Evolutionary conservation across 2,113 vertebrate genomes (phyloP).

Genomic region (Baryphthengus martii): DNA sequence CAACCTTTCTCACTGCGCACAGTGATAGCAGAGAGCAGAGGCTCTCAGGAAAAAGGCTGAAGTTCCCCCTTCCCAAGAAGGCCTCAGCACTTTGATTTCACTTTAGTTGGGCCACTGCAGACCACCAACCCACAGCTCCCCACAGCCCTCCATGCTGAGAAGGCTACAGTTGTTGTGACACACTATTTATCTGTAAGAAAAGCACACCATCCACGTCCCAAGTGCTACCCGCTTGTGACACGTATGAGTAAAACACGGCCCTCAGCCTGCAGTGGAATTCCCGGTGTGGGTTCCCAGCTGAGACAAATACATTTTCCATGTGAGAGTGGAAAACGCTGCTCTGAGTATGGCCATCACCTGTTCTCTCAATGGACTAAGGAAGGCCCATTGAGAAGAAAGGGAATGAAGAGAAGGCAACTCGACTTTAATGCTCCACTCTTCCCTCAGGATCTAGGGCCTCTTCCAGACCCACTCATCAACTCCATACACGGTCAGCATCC

Average conservation of each 20-base stretch:
- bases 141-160: background rate
- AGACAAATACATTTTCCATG: background rate
- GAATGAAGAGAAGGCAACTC: background rate
- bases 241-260: background rate
- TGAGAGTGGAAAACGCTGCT: background rate
- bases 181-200: background rate
- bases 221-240: background rate
- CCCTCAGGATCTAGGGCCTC: background rate
- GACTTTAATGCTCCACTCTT: background rate
- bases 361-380: background rate
- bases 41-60: background rate
- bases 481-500: background rate
- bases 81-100: background rate
- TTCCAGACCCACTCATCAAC: background rate
- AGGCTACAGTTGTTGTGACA: background rate
- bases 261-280: background rate
- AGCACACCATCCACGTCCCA: no score
- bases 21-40: background rate
- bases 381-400: no score
- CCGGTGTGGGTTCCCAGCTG: background rate
- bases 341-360: background rate
- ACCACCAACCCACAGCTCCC: background rate
- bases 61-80: background rate
- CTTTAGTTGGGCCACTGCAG: background rate
- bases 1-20: background rate